These are phyloP conservation scores for Lycopodina hypogea DNA, from an alignment of 37 sponge, comb jelly and placozoan genomes.

Conservation along the genomic window DNA sequence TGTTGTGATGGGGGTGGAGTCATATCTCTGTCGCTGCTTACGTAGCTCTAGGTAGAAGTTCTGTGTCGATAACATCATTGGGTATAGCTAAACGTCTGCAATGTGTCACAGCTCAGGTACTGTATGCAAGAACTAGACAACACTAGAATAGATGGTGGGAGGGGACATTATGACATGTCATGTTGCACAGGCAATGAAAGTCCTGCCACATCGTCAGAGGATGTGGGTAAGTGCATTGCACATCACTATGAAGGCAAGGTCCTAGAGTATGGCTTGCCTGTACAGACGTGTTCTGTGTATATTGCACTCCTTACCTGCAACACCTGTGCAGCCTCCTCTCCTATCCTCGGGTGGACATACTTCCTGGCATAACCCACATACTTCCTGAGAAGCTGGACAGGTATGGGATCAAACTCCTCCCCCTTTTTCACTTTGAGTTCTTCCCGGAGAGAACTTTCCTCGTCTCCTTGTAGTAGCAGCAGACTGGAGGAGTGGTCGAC, in stretches of 20 bases:
- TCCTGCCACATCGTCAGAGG: too few species aligned
- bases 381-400: conserved; percentile 77
- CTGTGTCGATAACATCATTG: too few species aligned
- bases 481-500: conserved; percentile 5
- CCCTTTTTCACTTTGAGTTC: conserved; percentile 40
- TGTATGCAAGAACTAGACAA: too few species aligned
- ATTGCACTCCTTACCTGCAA: conserved; percentile 68
- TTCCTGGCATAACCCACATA: conserved; percentile 79
- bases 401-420: conserved; percentile 76
- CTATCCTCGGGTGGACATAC: conserved; percentile 77
- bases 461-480: conserved; percentile 28
- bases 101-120: background rate
- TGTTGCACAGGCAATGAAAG: too few species aligned
- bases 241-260: too few species aligned
- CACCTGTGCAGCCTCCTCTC: conserved; percentile 74
- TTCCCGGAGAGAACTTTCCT: conserved; percentile 49
- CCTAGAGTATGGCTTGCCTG: too few species aligned
- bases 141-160: too few species aligned
- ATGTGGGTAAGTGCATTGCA: too few species aligned
- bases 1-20: conserved; percentile 94
- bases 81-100: background rate
- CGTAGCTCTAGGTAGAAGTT: conserved; percentile 91
- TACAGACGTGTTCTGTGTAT: too few species aligned
- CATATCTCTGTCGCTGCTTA: conserved; percentile 40
- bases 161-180: too few species aligned